Evolutionary conservation across 2,113 vertebrate genomes (phyloP), one percentile per base, ranked within the genome.

Genomic region (Sylvietta virens): DNA sequence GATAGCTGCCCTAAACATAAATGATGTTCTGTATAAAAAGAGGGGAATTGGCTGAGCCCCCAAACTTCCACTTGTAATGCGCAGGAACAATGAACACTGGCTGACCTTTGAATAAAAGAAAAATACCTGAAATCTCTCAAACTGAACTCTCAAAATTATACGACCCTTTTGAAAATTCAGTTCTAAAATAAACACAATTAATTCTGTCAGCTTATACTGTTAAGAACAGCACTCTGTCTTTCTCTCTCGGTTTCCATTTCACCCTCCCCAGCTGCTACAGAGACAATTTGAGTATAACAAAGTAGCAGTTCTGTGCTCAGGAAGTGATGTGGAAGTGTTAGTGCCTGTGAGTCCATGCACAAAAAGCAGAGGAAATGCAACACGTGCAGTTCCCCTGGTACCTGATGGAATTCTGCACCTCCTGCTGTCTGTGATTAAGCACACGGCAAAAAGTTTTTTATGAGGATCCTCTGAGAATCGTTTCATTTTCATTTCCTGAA

Each of bases 381-480:
- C 65, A 81, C 4, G 0, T 88, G 60, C 30, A 66, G 66, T 9
- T 96, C 90, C 93, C 92, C 78, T 35, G 70, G 78, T 47, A 85
- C 81, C 54, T 60, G 47, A 27, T 81, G 92, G 93, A 95, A 95
- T 92, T 95, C 93, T 87, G 74, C 81, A 83, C 62, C 81, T 95
- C 84, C 44, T 79, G 57, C 65, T 79, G 65, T 62, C 90, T 92
- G 50, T 17, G 53, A 94, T 88, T 95, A 84, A 94, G 60, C 37
- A 62, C 53, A 35, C 5, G 4, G 69, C 37, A 54, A 67, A 69
- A 66, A 12, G 10, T 27, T 84, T 84, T 95, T 93, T 93, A 93
- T 2, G 28, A 93, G 65, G 26, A 90, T 86, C 94, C 93, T 87
- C 72, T 71, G 95, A 95, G 90, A 95, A 91, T 54, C 0, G 0